Conservation (phyloP, 2,888 invertebrate species). For the Melikaiella ostensackeni region DNA sequence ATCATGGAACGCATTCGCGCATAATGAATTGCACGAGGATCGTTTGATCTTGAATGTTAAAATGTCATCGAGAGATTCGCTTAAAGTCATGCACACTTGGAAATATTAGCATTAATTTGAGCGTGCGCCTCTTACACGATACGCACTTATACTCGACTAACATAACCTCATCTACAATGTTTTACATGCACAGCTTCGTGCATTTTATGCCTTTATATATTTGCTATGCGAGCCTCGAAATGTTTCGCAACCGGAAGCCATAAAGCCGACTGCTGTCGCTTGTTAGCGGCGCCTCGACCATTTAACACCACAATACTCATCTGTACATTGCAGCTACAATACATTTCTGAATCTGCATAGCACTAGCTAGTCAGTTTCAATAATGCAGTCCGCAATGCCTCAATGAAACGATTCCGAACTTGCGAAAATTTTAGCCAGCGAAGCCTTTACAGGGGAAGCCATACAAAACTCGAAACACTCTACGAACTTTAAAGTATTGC, state of each 20-base stretch:
- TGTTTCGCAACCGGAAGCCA: constrained; percentile 40
- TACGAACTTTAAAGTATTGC: neutral
- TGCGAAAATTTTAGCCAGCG: neutral
- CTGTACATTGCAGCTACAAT: neutral
- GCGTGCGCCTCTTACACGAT: constrained; percentile 39
- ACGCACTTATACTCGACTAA: constrained; percentile 30
- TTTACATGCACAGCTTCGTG: constrained; percentile 36
- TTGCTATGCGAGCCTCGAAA: constrained; percentile 37
- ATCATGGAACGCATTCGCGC: constrained; percentile 31
- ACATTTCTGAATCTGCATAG: constrained; percentile 17
- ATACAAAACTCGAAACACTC: neutral
- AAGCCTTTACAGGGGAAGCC: neutral
- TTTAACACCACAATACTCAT: constrained; percentile 38
- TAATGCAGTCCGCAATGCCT: neutral
- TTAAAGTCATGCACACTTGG: constrained; percentile 24
- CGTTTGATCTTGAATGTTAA: constrained; percentile 39
- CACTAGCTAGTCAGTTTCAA: neutral
- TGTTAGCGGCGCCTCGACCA: constrained; percentile 39
- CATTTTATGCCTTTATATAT: constrained; percentile 26
- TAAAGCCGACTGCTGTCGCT: constrained; percentile 34
- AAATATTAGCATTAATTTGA: constrained; percentile 39
- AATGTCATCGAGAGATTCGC: constrained; percentile 36
- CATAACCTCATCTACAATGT: constrained; percentile 35
- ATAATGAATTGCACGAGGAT: constrained; percentile 37
- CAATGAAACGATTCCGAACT: constrained; percentile 3